Evolutionary conservation across 2,113 vertebrate genomes (phyloP).

Genomic region (Indicator indicator): DNA sequence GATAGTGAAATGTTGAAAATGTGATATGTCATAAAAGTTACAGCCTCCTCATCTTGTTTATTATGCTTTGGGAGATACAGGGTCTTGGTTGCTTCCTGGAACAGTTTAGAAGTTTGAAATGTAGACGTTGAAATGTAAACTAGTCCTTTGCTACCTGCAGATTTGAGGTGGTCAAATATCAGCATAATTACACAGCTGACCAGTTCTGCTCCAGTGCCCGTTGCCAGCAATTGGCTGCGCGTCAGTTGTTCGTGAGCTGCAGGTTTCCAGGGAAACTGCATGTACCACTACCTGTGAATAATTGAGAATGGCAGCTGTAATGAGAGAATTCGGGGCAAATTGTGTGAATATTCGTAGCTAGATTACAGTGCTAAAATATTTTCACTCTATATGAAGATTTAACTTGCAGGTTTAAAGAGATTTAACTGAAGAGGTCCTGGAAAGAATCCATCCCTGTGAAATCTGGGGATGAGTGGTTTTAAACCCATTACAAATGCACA

Average conservation of each 20-base stretch:
- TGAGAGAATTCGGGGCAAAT: constrained; percentile 68
- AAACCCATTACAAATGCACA: constrained; percentile 37
- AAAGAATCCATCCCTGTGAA: constrained; percentile 24
- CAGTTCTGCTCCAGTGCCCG: constrained; percentile 57
- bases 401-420: constrained; percentile 59
- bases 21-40: constrained; percentile 68
- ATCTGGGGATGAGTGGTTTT: constrained; percentile 9
- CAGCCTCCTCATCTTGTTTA: constrained; percentile 64
- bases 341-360: constrained; percentile 71
- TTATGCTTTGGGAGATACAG: constrained; percentile 43
- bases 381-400: constrained; percentile 62
- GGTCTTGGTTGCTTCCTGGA: constrained; percentile 23
- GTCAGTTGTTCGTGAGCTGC: constrained; percentile 39
- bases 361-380: constrained; percentile 71
- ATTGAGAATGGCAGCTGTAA: constrained; percentile 70
- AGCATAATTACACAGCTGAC: constrained; percentile 26
- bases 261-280: constrained; percentile 77
- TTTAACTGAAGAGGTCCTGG: constrained; percentile 62
- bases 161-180: constrained; percentile 47
- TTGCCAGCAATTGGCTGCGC: constrained; percentile 34
- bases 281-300: constrained; percentile 74
- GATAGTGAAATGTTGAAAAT: constrained; percentile 68
- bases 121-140: constrained; percentile 39
- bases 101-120: constrained; percentile 47
- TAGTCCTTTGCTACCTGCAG: constrained; percentile 7